Evolutionary conservation across 1,140 invertebrate genomes (phyloP).

Genomic region (Micrasema longulum): DNA sequence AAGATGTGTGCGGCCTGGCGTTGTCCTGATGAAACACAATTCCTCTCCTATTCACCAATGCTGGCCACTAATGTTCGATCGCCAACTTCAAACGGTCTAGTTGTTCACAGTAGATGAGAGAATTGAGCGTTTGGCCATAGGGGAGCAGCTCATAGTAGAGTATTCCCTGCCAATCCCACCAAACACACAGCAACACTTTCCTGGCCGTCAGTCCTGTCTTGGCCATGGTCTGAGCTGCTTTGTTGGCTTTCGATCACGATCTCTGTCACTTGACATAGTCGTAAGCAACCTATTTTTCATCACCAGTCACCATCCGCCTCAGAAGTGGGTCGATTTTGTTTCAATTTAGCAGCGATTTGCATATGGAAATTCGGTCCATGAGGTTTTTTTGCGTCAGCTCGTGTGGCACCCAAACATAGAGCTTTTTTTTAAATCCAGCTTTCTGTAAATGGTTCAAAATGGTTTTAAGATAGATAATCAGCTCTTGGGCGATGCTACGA

Average conservation of each 20-base stretch:
- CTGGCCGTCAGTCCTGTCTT: conserved; percentile 23
- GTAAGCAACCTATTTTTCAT: no score
- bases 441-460: no score
- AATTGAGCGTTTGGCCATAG: conserved; percentile 18
- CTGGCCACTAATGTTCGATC: no score
- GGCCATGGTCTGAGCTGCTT: no score
- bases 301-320: no score
- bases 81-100: no score
- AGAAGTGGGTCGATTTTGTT: no score
- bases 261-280: no score
- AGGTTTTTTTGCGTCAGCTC: conserved; percentile 18
- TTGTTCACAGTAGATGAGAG: no score
- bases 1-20: conserved; percentile 16
- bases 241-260: no score
- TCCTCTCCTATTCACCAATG: conserved; percentile 25
- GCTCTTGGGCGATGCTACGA: background rate
- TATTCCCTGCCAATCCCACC: conserved; percentile 24
- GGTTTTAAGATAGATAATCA: background rate
- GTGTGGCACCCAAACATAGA: conserved; percentile 16
- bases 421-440: no score
- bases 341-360: conserved; percentile 17
- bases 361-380: conserved; percentile 15
- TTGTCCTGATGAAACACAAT: conserved; percentile 18
- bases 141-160: conserved; percentile 22
- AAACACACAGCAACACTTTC: conserved; percentile 21